These are phyloP conservation scores for Athrips mouffetella DNA, from an alignment of 2,888 invertebrate species.

Conservation along the genomic window DNA sequence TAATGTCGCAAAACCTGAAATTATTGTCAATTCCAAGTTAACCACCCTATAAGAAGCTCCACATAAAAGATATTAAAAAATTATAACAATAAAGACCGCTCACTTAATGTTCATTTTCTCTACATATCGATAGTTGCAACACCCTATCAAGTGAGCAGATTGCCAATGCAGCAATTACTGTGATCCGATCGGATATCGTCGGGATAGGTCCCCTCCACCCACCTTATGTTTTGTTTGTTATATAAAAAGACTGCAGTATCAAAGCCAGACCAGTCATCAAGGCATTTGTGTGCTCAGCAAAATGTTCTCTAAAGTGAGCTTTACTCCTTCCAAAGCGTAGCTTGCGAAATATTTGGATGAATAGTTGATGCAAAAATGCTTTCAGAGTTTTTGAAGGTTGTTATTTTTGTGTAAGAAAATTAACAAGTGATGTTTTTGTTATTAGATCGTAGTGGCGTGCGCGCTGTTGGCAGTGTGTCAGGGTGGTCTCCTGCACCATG, in stretches of 20 bases:
- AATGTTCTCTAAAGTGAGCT: slow-evolving; percentile 75
- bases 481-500: slow-evolving; percentile 63
- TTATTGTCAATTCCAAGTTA: slow-evolving; percentile 10
- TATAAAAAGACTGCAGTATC: slow-evolving; percentile 72
- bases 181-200: slow-evolving; percentile 72
- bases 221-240: slow-evolving; percentile 71
- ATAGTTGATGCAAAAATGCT: background rate
- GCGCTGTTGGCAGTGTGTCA: slow-evolving; percentile 59
- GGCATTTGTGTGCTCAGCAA: slow-evolving; percentile 66
- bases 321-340: slow-evolving; percentile 25
- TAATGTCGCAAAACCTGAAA: slow-evolving; percentile 12
- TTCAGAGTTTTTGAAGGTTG: slow-evolving; percentile 3
- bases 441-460: slow-evolving; percentile 54
- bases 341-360: slow-evolving; percentile 1
- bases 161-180: slow-evolving; percentile 70
- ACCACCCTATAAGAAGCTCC: slow-evolving; percentile 7
- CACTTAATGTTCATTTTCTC: slow-evolving; percentile 57
- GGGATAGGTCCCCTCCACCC: slow-evolving; percentile 65
- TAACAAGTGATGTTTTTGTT: slow-evolving; percentile 18
- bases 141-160: slow-evolving; percentile 67
- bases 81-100: slow-evolving; percentile 52
- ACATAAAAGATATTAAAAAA: slow-evolving; percentile 29
- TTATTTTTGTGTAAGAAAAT: background rate
- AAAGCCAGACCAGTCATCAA: slow-evolving; percentile 64
- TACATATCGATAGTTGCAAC: slow-evolving; percentile 63